Conservation (phyloP, 2,113 vertebrate species). For the Chroicocephalus ridibundus region DNA sequence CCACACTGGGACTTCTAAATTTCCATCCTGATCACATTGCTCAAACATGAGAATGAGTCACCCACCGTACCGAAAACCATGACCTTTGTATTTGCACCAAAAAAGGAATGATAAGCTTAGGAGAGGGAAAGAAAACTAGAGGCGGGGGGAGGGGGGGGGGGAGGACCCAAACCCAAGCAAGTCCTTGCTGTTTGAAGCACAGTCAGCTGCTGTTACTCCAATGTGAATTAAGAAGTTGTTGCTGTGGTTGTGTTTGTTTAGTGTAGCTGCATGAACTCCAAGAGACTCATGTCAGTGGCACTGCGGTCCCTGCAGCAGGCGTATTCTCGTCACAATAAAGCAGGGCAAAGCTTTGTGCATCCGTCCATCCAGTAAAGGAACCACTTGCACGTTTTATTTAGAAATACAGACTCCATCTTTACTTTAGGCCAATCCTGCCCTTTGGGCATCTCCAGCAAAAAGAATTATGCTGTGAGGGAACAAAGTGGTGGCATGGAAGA, state of each 20-base stretch:
- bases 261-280: background rate
- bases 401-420: background rate
- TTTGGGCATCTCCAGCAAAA: background rate
- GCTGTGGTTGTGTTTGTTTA: background rate
- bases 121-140: constrained; percentile 12
- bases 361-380: background rate
- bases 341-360: background rate
- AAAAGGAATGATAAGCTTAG: constrained; percentile 5
- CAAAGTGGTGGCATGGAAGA: background rate
- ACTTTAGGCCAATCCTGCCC: background rate
- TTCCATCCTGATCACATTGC: constrained; percentile 31
- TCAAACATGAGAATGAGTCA: constrained; percentile 45
- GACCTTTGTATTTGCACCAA: constrained; percentile 26
- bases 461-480: background rate
- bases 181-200: background rate
- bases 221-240: background rate
- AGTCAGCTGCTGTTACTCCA: background rate
- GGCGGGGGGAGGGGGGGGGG: no score
- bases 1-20: background rate
- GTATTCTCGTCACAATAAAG: background rate
- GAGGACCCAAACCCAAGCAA: background rate
- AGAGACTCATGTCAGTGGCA: background rate
- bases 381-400: background rate
- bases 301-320: background rate
- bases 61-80: background rate